These are phyloP conservation scores for Glaucidium brasilianum DNA, from an alignment of 2,113 vertebrate genomes.

Conservation along the genomic window DNA sequence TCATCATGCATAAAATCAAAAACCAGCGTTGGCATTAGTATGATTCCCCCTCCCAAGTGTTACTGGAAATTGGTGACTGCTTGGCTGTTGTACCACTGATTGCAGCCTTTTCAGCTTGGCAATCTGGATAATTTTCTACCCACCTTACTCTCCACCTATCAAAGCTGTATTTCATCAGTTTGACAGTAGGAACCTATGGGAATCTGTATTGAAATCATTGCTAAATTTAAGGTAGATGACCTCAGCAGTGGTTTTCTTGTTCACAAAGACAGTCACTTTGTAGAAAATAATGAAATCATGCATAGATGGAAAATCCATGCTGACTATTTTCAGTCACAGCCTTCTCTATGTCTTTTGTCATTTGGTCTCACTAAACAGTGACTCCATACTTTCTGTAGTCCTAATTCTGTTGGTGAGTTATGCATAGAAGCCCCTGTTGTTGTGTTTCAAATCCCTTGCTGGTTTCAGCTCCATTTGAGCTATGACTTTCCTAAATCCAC, in stretches of 20 bases:
- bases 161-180: neutral
- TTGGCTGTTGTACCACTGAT: neutral
- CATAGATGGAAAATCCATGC: neutral
- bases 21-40: neutral
- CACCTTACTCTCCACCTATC: fast-evolving
- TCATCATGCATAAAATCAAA: neutral
- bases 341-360: neutral
- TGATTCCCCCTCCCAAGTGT: neutral
- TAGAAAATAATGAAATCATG: neutral
- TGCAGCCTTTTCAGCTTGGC: neutral
- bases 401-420: neutral
- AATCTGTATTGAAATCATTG: neutral
- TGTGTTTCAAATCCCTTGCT: neutral
- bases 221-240: neutral
- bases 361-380: neutral
- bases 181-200: neutral
- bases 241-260: neutral
- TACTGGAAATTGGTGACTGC: neutral
- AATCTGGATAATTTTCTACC: neutral
- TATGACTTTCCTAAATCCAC: neutral
- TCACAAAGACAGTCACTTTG: neutral
- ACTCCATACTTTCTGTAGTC: neutral
- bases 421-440: neutral
- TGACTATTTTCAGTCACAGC: neutral
- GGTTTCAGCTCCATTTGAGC: neutral